Evolutionary conservation across 2,113 vertebrate genomes (phyloP).

Genomic region (Dryoscopus gambensis): DNA sequence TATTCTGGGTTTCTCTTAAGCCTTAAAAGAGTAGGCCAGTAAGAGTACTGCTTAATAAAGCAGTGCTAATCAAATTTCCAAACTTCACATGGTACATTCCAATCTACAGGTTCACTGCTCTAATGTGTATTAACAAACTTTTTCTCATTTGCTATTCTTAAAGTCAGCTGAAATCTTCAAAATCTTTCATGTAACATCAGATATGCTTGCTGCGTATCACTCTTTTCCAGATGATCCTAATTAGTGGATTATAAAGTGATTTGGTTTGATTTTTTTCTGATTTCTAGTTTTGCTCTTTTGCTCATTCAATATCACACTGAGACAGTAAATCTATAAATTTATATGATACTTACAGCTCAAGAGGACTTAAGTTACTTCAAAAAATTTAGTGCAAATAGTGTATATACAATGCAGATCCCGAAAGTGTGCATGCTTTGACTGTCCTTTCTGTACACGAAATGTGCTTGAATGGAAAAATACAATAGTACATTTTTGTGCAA

Average conservation of each 20-base stretch:
- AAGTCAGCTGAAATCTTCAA: background rate
- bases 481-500: slow-evolving; percentile 45
- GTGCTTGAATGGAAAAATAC: slow-evolving; percentile 61
- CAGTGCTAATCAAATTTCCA: background rate
- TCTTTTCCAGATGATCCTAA: background rate
- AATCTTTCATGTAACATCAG: background rate
- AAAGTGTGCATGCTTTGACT: background rate
- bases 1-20: background rate
- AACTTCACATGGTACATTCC: background rate
- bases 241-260: background rate
- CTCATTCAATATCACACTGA: background rate
- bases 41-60: background rate
- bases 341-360: background rate
- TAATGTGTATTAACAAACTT: background rate
- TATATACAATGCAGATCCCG: background rate
- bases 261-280: background rate
- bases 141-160: background rate
- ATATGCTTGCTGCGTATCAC: background rate
- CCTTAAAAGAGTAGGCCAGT: background rate
- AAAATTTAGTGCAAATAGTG: background rate
- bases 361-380: background rate
- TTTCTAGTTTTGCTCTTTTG: background rate
- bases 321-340: background rate
- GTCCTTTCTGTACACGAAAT: background rate
- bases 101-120: background rate